Evolutionary conservation across 2,888 invertebrate species (phyloP), one percentile per base, ranked within the genome.

Genomic region (Harpalus rufipes): DNA sequence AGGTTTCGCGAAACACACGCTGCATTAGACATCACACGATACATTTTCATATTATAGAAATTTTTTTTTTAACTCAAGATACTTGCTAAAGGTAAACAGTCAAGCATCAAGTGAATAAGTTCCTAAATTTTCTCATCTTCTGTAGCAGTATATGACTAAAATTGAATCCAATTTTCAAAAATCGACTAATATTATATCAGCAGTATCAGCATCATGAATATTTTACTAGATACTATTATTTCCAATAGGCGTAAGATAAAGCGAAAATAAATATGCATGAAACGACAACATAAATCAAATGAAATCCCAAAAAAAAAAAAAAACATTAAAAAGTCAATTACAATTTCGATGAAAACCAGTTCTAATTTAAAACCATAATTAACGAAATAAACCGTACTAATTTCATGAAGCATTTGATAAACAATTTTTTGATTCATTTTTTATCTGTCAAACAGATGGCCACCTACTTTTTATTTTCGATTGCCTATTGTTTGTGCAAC

Each of bases 401-500:
- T 63, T 63, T 25, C 25, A 63, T 63, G 3, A 25, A 21, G 21
- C 8, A 63, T 21, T 63, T 25, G 12, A 21, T 18, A 21, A 12
- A 21, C 63, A 63, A 10, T 25, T 63, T 63, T n/a, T n/a, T n/a
- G n/a, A n/a, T n/a, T n/a, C n/a, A n/a, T n/a, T n/a, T n/a, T 63
- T 63, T 63, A 63, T 10, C 59, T 56, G 12, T 56, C 6, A 4
- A 56, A 56, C 59, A 8, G 14, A 8, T 63, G 63, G 25, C 7
- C 63, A 63, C 63, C 63, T 63, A 63, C 18, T 63, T 63, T 63
- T 63, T 10, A 63, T 63, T 25, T 16, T 12, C 18, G 59, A 59
- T 59, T 59, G 59, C 5, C 16, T 59, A 18, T 59, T 21, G 21
- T 21, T 21, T 21, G 6, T 63, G 63, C 63, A 63, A 63, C 25